These are phyloP conservation scores for Lutraria lutraria DNA, from an alignment of 2,888 invertebrate species.

Conservation along the genomic window DNA sequence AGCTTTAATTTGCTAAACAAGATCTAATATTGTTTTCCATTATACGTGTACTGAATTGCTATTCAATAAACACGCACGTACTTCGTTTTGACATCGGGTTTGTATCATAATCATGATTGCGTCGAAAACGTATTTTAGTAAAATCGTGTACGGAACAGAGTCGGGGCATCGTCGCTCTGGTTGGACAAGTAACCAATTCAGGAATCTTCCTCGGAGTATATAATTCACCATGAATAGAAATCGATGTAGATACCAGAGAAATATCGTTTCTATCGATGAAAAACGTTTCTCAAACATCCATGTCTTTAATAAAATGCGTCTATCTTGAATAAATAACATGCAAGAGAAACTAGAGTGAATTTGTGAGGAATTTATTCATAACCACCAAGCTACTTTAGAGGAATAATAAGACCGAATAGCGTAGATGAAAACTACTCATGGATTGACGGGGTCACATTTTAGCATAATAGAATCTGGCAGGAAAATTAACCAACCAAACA, in stretches of 20 bases:
- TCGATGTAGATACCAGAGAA: background rate
- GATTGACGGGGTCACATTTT: background rate
- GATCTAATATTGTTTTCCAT: too few relatives aligned
- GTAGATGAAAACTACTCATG: background rate
- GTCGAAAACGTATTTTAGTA: too few relatives aligned
- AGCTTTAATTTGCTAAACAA: too few relatives aligned
- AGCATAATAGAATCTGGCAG: background rate
- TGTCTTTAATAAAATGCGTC: background rate
- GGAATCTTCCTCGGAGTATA: background rate
- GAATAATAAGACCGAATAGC: background rate
- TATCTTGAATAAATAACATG: conserved; percentile 11
- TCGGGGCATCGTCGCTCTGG: too few relatives aligned
- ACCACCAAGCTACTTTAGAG: background rate
- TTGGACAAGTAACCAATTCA: background rate
- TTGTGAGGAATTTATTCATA: background rate
- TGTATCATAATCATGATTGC: too few relatives aligned
- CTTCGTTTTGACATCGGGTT: too few relatives aligned
- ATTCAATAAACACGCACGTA: too few relatives aligned
- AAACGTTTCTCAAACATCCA: background rate
- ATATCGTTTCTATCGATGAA: background rate
- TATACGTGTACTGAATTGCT: too few relatives aligned
- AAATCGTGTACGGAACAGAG: too few relatives aligned
- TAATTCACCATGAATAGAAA: background rate
- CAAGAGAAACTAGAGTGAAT: background rate
- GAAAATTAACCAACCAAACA: background rate